Base-by-base conservation (phyloP, 2,113 vertebrate species). In the Willisornis vidua region DNA sequence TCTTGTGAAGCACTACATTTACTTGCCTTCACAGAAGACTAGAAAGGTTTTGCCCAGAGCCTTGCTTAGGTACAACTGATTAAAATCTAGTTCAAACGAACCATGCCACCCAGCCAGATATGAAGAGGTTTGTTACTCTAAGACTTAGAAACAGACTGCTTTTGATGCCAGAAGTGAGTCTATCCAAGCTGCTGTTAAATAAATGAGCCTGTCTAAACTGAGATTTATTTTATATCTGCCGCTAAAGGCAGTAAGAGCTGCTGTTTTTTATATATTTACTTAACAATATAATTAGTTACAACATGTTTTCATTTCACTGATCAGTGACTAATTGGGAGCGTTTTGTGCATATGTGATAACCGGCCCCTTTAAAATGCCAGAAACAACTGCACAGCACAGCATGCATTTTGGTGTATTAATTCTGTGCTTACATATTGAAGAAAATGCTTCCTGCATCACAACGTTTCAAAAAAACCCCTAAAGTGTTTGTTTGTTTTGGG, bases 31-130 rank as follows among this genome's bases (percentile, higher is more conserved):
- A 68, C 55, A 94, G 65, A 22, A 88, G 57, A 94, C 65, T 70
- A 93, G 49, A 95, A 92, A 88, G 87, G 19, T 52, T 93, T 90
- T 90, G 79, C 92, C 88, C 59, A 94, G 48, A 94, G 90, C 85
- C 68, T 61, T 87, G 75, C 82, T 90, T 71, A 80, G 28, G 63
- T 85, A 51, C 35, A 80, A 63, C 72, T 72, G 93, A 90, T 84
- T 93, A 92, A 94, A 93, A 96, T 55, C 68, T 61, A 67, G 25
- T 71, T 95, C 90, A 92, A 90, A 87, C 95, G 86, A 96, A 84
- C 76, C 73, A 81, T 57, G 58, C 93, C 96, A 96, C 93, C 90
- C 96, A 94, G 83, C 25, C 93, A 94, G 82, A 95, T 90, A 93
- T 65, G 46, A 96, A 94, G 76, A 78, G 45, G 74, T 88, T 84